Evolutionary conservation across 1,140 invertebrate genomes (phyloP), one percentile per base, ranked within the genome.

Genomic region (Lanistes nyassanus): DNA sequence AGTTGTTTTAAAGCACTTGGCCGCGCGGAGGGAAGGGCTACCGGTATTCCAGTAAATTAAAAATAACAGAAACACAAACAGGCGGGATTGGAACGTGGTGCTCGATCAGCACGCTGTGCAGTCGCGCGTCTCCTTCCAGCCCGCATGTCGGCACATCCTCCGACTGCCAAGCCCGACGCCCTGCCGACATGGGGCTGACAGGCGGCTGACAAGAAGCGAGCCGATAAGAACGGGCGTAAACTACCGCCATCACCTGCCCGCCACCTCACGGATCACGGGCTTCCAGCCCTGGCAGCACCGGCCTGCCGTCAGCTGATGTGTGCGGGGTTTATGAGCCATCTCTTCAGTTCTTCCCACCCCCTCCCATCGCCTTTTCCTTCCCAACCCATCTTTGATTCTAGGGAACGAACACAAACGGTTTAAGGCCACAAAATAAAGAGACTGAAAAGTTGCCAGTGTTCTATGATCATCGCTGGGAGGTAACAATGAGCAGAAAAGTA

Each of bases 391-490:
- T 0, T 31, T 62, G n/a, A 29, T n/a, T 4, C 58, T 0, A 29
- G 37, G 31, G 37, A 4, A 64, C 60, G 23, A 16, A 64, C 1
- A 64, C n/a, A 64, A 36, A 64, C 60, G 23, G 16, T 36, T 34
- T 36, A 64, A 29, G 37, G 29, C 31, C 60, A 64, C 60, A 64
- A 29, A 64, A 29, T n/a, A n/a, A n/a, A n/a, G n/a, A 64, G 29
- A 64, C 60, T 34, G 29, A 31, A 29, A 31, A 64, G 13, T 13
- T 36, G 21, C 29, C 31, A 29, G 7, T 36, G 4, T 34, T 7
- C 5, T 36, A 64, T 36, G 4, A 31, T 36, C 1, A 4, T 19
- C n/a, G 58, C 58, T 23, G 6, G 23, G 23, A 9, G 9, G 58
- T 31, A 6, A 23, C n/a, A 26, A 31, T 31, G 31, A 60, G 7